A percentile compares a stretch with the other conserved stretches of the same genome.
These are phyloP conservation scores for Sesia bembeciformis DNA, from an alignment of 2,888 invertebrate genomes.

Conservation along the genomic window DNA sequence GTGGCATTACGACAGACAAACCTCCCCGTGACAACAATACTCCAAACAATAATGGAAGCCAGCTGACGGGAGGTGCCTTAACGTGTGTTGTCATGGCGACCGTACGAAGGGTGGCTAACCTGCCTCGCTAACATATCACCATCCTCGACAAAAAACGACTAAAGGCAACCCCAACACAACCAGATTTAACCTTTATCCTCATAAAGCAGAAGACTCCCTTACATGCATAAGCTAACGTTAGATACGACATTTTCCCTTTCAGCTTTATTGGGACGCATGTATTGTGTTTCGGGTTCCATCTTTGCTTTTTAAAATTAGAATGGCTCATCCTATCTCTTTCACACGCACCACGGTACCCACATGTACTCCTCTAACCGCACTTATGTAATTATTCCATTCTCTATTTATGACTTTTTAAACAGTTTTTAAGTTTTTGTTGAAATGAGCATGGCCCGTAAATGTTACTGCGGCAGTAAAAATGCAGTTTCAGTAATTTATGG, in stretches of 20 bases:
- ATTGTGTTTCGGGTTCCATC: conserved; percentile 72
- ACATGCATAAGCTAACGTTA: conserved; percentile 35
- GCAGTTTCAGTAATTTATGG: conserved; percentile 65
- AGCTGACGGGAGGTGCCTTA: conserved; percentile 73
- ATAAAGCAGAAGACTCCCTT: conserved; percentile 43
- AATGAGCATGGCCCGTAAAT: conserved; percentile 62
- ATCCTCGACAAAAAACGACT: conserved; percentile 43
- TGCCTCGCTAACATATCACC: conserved; percentile 56
- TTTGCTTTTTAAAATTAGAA: conserved; percentile 73
- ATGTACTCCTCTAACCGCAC: conserved; percentile 44
- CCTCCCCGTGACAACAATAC: conserved; percentile 52
- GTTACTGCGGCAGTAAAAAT: conserved; percentile 64
- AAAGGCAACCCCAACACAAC: conserved; percentile 32
- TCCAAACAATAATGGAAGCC: conserved; percentile 62
- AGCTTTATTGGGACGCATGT: conserved; percentile 56
- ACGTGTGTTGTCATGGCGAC: conserved; percentile 64
- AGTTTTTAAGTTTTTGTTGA: conserved; percentile 65
- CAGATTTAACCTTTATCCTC: conserved; percentile 50
- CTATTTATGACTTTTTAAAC: conserved; percentile 66
- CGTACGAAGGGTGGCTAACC: conserved; percentile 68
- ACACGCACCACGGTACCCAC: conserved; percentile 19
- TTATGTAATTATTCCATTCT: conserved; percentile 61
- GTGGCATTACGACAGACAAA: conserved; percentile 32
- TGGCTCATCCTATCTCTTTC: conserved; percentile 47
- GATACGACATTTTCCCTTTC: conserved; percentile 46